phyloP scores from a whole-genome alignment of 2,113 vertebrate species.

The Hippocampus mohnikei region DNA sequence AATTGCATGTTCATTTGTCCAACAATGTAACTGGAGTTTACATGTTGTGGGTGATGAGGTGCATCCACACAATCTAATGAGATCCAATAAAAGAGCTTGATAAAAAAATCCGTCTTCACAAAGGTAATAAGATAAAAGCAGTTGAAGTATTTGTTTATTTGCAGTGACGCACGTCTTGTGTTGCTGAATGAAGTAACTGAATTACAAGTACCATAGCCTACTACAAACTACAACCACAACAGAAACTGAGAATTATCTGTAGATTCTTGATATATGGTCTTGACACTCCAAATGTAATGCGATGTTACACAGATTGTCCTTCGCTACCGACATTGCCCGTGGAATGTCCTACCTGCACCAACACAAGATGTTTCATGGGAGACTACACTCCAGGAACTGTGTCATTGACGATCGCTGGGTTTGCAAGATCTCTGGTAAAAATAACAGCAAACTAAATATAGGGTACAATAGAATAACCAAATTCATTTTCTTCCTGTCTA shows the following conservation, averaged over 20 bases:
- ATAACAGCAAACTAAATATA: neutral
- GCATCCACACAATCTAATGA: too few species aligned
- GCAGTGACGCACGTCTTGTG: neutral
- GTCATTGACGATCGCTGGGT: constrained; percentile 75
- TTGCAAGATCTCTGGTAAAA: constrained; percentile 76
- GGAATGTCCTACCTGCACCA: constrained; percentile 76
- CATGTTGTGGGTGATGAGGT: too few species aligned
- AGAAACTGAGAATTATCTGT: neutral
- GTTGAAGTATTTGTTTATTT: too few species aligned
- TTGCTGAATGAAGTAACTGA: neutral
- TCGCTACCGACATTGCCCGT: constrained; percentile 72
- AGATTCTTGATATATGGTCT: neutral
- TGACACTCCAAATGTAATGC: neutral
- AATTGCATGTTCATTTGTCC: neutral
- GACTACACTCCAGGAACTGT: constrained; percentile 74
- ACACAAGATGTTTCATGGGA: constrained; percentile 70
- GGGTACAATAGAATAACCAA: neutral
- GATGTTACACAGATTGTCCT: constrained; percentile 62
- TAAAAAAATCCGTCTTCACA: too few species aligned
- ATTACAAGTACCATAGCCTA: neutral
- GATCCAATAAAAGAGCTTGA: too few species aligned
- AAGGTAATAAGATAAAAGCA: too few species aligned
- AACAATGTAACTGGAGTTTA: neutral
- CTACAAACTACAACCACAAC: neutral
- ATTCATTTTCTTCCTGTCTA: constrained; percentile 22